Evolutionary conservation across 2,888 invertebrate genomes (phyloP).

Genomic region (Morinoia aosen): DNA sequence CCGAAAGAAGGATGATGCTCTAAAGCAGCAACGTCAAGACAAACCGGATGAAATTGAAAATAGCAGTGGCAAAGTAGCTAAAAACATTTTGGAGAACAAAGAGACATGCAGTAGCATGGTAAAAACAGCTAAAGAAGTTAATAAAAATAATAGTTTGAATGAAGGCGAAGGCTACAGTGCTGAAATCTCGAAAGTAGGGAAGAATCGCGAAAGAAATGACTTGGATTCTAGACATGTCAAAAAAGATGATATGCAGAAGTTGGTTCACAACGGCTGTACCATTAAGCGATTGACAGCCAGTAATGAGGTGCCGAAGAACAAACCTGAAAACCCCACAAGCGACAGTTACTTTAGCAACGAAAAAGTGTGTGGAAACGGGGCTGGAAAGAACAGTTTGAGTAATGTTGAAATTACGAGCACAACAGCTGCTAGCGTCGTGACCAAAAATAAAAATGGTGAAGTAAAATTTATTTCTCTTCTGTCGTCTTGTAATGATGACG

Average conservation of each 20-base stretch:
- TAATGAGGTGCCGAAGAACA: neutral
- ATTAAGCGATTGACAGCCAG: neutral
- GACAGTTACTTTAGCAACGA: neutral
- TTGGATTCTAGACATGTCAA: neutral
- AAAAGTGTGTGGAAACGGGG: neutral
- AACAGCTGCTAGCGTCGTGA: neutral
- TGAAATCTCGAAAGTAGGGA: neutral
- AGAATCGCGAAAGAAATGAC: neutral
- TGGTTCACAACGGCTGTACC: neutral
- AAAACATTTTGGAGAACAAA: neutral
- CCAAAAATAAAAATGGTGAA: neutral
- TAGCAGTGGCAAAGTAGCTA: neutral
- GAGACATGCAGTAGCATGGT: neutral
- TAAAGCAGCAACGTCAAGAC: neutral
- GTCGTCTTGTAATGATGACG: neutral
- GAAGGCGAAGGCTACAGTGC: neutral
- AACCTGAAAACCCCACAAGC: neutral
- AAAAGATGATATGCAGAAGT: neutral
- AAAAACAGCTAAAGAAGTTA: neutral
- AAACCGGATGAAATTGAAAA: neutral
- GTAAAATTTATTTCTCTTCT: neutral
- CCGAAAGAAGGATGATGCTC: neutral
- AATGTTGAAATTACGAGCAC: neutral
- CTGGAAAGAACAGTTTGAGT: neutral
- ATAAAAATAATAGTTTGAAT: neutral